Evolutionary conservation across 2,113 vertebrate genomes (phyloP), one percentile per base, ranked within the genome.

Genomic region (Tupaia tana): DNA sequence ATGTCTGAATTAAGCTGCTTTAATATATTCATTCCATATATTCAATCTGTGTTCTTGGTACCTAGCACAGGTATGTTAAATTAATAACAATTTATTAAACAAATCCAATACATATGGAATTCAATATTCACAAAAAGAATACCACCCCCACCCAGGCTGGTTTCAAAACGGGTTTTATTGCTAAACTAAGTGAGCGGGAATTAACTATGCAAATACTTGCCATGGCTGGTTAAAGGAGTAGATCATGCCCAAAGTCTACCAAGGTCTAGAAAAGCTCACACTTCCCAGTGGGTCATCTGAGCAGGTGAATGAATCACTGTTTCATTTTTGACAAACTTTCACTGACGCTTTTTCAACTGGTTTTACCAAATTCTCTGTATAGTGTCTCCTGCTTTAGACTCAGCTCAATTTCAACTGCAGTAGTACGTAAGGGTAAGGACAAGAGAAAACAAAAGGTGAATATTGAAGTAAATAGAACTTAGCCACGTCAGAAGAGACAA

Each of bases 321-420:
- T 90, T 91, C 19, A 70, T 43, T 87, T 74, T 78, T n/a, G 64
- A 80, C 14, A 69, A 34, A 63, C 10, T 85, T 61, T 22, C 43
- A 82, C 6, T 7, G 12, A 85, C 19, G 7, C 12, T 84, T 70
- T 91, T 73, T 92, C 59, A 81, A 24, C 6, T 27, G 22, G 7
- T 64, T 25, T 81, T 59, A 79, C 5, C 19, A 81, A 43, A 77
- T n/a, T 87, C 59, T 90, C 56, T 84, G 54, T 67, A 34, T 52
- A 64, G 12, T 7, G 16, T 15, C 78, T 64, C 13, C 13, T 92
- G 19, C 13, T 81, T 94, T 29, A 64, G 58, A 90, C 58, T 92
- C 58, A 81, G 31, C n/a, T 97, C 31, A 64, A 12, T 59, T 95
- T 66, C 66, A 94, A 66, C 11, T 71, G 22, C 31, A 77, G 27